Evolutionary conservation across 2,888 invertebrate species (phyloP).

Genomic region (Meganola albula): DNA sequence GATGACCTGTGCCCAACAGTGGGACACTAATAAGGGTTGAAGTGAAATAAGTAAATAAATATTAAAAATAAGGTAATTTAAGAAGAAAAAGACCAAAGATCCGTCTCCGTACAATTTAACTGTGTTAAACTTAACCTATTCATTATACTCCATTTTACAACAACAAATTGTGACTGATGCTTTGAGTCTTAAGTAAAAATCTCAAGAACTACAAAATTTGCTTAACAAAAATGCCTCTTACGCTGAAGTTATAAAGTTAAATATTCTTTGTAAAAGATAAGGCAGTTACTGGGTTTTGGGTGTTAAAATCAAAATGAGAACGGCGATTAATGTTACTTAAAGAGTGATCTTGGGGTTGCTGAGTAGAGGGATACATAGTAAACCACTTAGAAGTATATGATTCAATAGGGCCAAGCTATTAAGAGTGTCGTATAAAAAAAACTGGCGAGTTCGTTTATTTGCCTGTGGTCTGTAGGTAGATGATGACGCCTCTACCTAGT

Average conservation of each 20-base stretch:
- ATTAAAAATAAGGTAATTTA: not conserved
- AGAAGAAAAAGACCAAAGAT: slow-evolving; percentile 4
- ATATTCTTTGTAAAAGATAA: not conserved
- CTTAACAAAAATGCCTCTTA: no score
- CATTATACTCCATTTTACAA: slow-evolving; percentile 29
- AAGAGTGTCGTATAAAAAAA: no score
- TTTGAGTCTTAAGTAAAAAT: not conserved
- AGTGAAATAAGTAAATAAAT: no score
- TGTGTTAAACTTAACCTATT: slow-evolving; percentile 17
- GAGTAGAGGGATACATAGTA: slow-evolving; percentile 65
- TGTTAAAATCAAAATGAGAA: no score
- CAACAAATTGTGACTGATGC: slow-evolving; percentile 29
- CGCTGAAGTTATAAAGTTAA: not conserved
- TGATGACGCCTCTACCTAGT: no score
- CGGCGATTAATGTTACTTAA: slow-evolving; percentile 75
- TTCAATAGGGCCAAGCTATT: no score
- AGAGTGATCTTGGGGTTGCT: slow-evolving; percentile 58
- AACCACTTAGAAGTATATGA: slow-evolving; percentile 68
- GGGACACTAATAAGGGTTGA: no score
- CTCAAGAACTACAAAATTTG: no score
- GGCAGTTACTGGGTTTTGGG: slow-evolving; percentile 22
- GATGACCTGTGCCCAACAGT: no score
- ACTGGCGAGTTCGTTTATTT: no score
- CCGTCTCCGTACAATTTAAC: not conserved
- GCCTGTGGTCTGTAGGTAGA: no score